Conservation (phyloP, 2,888 invertebrate genomes). For the Nomada lathburiana region DNA sequence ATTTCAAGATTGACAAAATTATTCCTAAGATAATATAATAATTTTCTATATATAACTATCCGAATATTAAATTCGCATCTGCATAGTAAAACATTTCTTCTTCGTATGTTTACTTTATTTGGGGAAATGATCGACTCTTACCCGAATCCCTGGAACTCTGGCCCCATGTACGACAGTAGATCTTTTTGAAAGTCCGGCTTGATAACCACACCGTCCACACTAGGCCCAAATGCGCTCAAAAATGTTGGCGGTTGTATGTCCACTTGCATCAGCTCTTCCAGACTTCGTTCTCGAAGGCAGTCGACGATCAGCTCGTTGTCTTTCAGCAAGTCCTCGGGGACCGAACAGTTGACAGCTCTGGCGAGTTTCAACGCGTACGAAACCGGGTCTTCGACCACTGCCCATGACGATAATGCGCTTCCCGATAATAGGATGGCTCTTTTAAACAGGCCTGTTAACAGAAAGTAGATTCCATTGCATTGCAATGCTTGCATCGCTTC, state of each 20-base stretch:
- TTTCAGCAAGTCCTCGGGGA: conserved; percentile 92
- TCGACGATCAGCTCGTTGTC: conserved; percentile 94
- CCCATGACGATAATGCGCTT: conserved; percentile 95
- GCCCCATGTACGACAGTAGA: conserved; percentile 88
- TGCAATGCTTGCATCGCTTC: not conserved
- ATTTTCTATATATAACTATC: no score
- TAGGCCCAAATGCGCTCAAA: conserved; percentile 95
- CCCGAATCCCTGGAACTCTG: conserved; percentile 83
- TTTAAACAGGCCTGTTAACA: conserved; percentile 91
- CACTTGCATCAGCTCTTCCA: conserved; percentile 90
- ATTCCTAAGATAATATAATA: no score
- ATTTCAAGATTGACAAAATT: no score
- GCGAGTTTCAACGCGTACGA: conserved; percentile 93
- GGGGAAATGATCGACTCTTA: conserved; percentile 60
- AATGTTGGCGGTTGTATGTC: conserved; percentile 93
- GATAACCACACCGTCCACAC: conserved; percentile 97
- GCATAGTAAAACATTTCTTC: no score
- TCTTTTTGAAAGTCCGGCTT: conserved; percentile 94
- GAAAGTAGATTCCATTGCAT: not conserved
- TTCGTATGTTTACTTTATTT: not conserved
- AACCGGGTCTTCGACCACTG: conserved; percentile 94
- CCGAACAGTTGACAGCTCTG: conserved; percentile 92
- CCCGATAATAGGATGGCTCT: conserved; percentile 94
- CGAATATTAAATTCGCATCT: no score
- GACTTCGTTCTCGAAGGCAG: conserved; percentile 91